Percentiles rank a stretch among this genome's conserved stretches.
These are phyloP conservation scores for Crocidura indochinensis DNA, from an alignment of 2,797 vertebrate genomes.

Conservation along the genomic window DNA sequence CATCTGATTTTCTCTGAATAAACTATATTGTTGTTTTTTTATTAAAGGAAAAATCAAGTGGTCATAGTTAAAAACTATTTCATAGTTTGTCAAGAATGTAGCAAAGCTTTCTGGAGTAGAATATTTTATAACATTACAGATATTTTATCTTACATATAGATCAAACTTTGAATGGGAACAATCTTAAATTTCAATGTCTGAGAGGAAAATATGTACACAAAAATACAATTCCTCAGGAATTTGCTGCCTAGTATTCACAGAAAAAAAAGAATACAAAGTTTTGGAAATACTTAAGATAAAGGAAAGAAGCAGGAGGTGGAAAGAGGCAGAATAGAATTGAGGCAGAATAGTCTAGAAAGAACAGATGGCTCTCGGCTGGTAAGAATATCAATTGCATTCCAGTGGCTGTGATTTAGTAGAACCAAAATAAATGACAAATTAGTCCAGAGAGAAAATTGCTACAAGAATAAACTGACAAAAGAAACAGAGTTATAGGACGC, in stretches of 20 bases:
- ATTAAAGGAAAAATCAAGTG: constrained; percentile 13
- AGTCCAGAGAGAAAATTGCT: constrained; percentile 60
- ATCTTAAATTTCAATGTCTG: constrained; percentile 74
- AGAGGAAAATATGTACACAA: constrained; percentile 38
- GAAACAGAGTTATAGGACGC: constrained; percentile 46
- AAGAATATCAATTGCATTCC: constrained; percentile 68
- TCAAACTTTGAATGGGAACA: constrained; percentile 67
- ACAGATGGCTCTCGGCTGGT: constrained; percentile 68
- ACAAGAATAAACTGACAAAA: constrained; percentile 23
- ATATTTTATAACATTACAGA: constrained; percentile 55
- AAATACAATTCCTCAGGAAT: constrained; percentile 44
- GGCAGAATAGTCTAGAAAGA: constrained; percentile 62
- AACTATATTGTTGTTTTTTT: background rate
- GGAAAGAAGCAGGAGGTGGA: constrained; percentile 61
- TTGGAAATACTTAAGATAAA: constrained; percentile 69
- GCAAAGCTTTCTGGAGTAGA: constrained; percentile 16
- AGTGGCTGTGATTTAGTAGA: constrained; percentile 73
- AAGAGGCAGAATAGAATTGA: constrained; percentile 57
- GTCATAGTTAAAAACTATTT: constrained; percentile 37
- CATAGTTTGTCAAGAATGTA: constrained; percentile 31
- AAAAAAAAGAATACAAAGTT: constrained; percentile 41
- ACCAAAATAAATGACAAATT: constrained; percentile 76
- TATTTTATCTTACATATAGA: constrained; percentile 67
- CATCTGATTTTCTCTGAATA: constrained; percentile 19
- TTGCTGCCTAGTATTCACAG: constrained; percentile 64